These are phyloP conservation scores for Leucoraja erinaceus DNA, from an alignment of 2,113 vertebrate genomes.

Conservation along the genomic window DNA sequence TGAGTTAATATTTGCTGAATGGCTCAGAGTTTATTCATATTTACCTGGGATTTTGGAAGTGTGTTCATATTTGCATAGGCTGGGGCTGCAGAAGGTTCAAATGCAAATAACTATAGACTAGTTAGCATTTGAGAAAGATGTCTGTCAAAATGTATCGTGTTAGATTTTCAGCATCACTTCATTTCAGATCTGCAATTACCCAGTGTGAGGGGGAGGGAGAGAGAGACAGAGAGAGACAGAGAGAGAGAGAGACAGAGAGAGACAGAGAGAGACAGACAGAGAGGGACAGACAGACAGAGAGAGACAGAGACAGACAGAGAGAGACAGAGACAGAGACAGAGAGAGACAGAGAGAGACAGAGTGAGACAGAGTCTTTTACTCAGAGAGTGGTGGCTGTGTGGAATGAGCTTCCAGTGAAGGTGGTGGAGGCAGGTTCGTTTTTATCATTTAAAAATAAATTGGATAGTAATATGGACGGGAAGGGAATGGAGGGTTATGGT, in stretches of 20 bases:
- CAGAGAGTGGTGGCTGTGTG: no score
- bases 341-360: background rate
- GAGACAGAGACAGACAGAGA: no score
- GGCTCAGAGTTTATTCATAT: background rate
- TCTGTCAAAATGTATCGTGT: background rate
- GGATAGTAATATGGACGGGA: no score
- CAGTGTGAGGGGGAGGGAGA: background rate
- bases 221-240: background rate
- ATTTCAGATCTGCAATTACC: background rate
- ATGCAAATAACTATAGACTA: background rate
- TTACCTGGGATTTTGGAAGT: background rate
- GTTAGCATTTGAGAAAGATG: background rate
- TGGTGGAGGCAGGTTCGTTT: no score
- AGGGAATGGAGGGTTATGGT: no score
- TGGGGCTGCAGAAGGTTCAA: background rate
- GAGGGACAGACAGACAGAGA: no score
- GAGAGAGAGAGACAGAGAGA: no score
- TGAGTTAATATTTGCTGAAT: background rate
- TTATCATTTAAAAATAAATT: no score
- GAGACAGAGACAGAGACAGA: no score
- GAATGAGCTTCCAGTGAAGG: no score
- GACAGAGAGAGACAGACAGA: no score
- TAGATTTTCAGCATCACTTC: background rate
- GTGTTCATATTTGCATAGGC: background rate
- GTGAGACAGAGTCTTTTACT: no score